phyloP scores from a whole-genome alignment of 2,888 invertebrate genomes.

The Caprella mutica region DNA sequence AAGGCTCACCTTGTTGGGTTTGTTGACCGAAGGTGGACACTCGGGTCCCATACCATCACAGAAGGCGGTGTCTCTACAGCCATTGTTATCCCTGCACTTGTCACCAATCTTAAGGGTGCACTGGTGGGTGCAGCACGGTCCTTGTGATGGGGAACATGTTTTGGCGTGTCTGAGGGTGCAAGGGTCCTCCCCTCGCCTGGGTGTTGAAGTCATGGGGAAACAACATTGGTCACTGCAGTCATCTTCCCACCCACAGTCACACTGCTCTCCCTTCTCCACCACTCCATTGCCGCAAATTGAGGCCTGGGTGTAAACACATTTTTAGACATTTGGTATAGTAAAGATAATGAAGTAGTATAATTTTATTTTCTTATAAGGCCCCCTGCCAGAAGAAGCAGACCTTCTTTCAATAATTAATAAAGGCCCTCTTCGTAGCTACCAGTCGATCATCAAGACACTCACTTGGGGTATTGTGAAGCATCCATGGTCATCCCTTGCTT shows the following conservation, averaged over 20 bases:
- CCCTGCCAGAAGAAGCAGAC: no score
- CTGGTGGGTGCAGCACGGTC: conserved; percentile 85
- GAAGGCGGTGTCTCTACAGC: conserved; percentile 81
- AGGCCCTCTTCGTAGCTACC: no score
- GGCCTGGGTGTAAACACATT: conserved; percentile 38
- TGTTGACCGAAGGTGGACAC: conserved; percentile 84
- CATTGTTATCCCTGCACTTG: conserved; percentile 84
- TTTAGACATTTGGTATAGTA: neutral
- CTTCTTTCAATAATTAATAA: no score
- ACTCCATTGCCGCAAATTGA: conserved; percentile 98
- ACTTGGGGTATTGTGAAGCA: conserved; percentile 57
- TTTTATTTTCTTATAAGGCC: no score
- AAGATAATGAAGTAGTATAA: neutral
- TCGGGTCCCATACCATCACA: conserved; percentile 79
- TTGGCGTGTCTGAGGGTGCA: conserved; percentile 68
- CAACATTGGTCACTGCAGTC: conserved; percentile 92
- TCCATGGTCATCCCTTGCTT: conserved; percentile 77
- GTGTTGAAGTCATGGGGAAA: conserved; percentile 72
- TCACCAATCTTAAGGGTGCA: conserved; percentile 74
- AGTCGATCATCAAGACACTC: neutral
- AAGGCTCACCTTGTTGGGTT: conserved; percentile 64
- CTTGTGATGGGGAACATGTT: conserved; percentile 70
- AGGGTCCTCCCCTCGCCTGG: conserved; percentile 63
- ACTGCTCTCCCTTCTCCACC: conserved; percentile 91
- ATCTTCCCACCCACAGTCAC: conserved; percentile 97